Conservation (phyloP, 2,113 vertebrate species). For the Panurus biarmicus region DNA sequence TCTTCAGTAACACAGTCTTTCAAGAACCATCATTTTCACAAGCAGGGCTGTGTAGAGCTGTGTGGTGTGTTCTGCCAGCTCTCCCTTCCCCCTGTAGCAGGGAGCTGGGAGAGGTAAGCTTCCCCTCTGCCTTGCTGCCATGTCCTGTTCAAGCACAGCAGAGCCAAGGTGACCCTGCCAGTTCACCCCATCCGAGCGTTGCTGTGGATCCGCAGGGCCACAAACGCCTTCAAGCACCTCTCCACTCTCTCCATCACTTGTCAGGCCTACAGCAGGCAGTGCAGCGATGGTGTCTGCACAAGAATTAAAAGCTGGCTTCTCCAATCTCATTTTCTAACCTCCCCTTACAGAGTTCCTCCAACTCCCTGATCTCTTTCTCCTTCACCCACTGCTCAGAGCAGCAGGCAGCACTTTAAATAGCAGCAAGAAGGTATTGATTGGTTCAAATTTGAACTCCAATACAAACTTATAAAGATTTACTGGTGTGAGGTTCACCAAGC, state of each 20-base stretch:
- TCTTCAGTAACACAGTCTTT: neutral
- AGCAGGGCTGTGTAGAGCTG: neutral
- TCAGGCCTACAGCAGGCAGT: neutral
- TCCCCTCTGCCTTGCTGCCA: neutral
- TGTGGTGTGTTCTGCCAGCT: neutral
- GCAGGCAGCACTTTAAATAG: conserved; percentile 33
- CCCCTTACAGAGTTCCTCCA: neutral
- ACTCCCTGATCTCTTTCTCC: neutral
- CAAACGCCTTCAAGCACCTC: neutral
- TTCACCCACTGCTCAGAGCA: neutral
- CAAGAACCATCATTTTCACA: neutral
- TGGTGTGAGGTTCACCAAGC: neutral
- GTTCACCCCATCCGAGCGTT: neutral
- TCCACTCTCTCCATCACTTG: neutral
- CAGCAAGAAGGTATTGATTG: conserved; percentile 27
- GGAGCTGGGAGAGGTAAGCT: neutral
- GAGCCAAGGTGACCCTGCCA: neutral
- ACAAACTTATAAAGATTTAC: neutral
- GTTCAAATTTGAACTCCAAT: neutral
- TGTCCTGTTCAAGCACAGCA: neutral
- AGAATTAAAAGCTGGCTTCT: neutral
- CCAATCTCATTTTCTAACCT: neutral
- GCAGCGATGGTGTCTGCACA: neutral
- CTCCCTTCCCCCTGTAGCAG: neutral
- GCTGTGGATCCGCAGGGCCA: neutral